Conservation (phyloP, 2,797 vertebrate genomes). For the Notolabrus celidotus region DNA sequence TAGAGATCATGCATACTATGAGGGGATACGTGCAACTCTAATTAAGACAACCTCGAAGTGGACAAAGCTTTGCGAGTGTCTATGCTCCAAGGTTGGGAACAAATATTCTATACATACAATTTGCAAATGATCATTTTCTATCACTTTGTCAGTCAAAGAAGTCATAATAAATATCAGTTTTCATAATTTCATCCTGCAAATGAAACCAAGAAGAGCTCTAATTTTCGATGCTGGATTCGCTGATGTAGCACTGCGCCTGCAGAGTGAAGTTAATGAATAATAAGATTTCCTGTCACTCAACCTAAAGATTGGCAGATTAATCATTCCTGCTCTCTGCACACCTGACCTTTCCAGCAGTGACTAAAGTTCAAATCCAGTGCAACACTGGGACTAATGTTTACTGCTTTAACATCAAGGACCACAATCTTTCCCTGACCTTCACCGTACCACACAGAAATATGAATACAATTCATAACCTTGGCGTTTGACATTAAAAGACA, state of each 20-base stretch:
- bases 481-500: background rate
- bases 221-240: background rate
- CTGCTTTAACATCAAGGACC: background rate
- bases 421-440: background rate
- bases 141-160: no score
- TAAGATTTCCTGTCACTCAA: background rate
- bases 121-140: background rate
- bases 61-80: no score
- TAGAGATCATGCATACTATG: no score
- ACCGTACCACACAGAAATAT: background rate
- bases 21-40: no score
- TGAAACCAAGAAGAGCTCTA: no score
- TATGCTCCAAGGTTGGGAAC: no score
- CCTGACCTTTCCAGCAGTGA: background rate
- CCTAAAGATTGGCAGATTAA: background rate
- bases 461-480: background rate
- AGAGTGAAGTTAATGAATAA: background rate
- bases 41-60: no score
- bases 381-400: background rate
- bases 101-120: no score
- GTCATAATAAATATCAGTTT: no score
- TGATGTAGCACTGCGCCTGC: background rate
- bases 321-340: background rate
- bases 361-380: no score
- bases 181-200: no score